Percentiles rank a stretch among this genome's conserved stretches.
Evolutionary conservation across 2,113 vertebrate genomes (phyloP).

Genomic region (Andinoacara biseriatus): DNA sequence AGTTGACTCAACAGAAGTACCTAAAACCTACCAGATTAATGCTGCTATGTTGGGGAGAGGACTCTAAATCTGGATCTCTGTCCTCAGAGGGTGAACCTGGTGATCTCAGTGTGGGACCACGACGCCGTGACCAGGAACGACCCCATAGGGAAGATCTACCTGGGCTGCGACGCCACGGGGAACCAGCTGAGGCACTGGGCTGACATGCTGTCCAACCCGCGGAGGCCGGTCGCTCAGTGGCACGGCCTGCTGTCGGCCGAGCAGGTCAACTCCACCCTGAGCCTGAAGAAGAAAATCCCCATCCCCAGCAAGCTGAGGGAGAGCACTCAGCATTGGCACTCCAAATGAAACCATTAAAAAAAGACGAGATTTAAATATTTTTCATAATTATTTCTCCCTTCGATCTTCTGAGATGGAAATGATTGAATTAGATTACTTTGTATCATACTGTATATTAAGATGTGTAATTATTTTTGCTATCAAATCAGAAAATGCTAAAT

Average conservation of each 20-base stretch:
- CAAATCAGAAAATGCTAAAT: neutral
- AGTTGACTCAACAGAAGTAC: too few relatives aligned
- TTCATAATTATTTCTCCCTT: neutral
- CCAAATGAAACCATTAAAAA: neutral
- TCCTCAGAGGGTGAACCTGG: constrained; percentile 88
- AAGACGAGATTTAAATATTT: neutral
- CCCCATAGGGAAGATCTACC: constrained; percentile 89
- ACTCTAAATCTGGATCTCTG: neutral
- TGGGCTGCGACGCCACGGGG: constrained; percentile 86
- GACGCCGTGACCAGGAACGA: constrained; percentile 90
- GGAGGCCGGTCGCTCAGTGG: constrained; percentile 92
- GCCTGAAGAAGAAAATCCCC: constrained; percentile 80
- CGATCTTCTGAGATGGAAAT: neutral
- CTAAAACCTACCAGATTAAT: neutral
- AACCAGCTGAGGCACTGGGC: constrained; percentile 94
- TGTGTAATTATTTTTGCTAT: constrained; percentile 25
- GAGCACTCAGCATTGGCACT: neutral
- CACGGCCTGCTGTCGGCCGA: constrained; percentile 87
- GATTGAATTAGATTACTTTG: neutral
- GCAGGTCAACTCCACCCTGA: constrained; percentile 83
- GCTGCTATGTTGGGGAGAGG: neutral
- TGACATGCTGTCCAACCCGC: constrained; percentile 93
- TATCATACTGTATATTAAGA: constrained; percentile 4
- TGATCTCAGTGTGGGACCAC: constrained; percentile 92
- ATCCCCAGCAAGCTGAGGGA: constrained; percentile 63